Base-by-base conservation (phyloP, 2,888 invertebrate species). In the Lepidocyrtoides sp. region DNA sequence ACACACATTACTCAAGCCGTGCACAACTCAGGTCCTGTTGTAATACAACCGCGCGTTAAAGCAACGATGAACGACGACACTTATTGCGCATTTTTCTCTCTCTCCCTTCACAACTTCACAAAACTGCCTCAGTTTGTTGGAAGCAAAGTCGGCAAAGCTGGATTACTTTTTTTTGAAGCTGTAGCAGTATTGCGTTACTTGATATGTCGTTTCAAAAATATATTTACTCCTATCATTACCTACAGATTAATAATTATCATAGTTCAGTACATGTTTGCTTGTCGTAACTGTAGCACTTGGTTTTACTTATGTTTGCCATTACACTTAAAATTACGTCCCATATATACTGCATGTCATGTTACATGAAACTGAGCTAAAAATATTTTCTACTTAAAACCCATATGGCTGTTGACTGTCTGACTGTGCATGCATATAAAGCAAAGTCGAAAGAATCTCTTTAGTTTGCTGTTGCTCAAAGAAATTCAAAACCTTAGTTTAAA, bases 401-500 rank as follows among this genome's bases (percentile, higher is more conserved):
- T 23, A 41, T 41, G 41, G 72, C 3, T 23, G 72, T 72, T 41
- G 41, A 41, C 3, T 23, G 72, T 72, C 36, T 20, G 2, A 7
- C 17, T 72, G 20, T 14, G 32, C 29, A 66, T 7, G n/a, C 14
- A 41, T 36, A 72, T 20, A 72, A 20, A 29, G 36, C 36, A 41
- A 10, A 72, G 17, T 41, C 2, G 41, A 75, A 75, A 75, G 20
- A 26, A 29, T 44, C 51, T 44, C 29, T 44, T 5, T 75, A 8
- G 44, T 48, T 75, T 51, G 75, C 44, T 51, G 75, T 75, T 51
- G 75, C 44, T 51, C 48, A 75, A 75, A 75, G 48, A 48, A 75
- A 81, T 81, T 17, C 57, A 32, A 81, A 81, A 57, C 79, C 57
- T 32, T 26, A 20, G 84, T 84, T 84, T 84, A 66, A 63, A 84